Evolutionary conservation across 2,113 vertebrate species (phyloP), one percentile per base, ranked within the genome.

Genomic region (Clarias gariepinus): DNA sequence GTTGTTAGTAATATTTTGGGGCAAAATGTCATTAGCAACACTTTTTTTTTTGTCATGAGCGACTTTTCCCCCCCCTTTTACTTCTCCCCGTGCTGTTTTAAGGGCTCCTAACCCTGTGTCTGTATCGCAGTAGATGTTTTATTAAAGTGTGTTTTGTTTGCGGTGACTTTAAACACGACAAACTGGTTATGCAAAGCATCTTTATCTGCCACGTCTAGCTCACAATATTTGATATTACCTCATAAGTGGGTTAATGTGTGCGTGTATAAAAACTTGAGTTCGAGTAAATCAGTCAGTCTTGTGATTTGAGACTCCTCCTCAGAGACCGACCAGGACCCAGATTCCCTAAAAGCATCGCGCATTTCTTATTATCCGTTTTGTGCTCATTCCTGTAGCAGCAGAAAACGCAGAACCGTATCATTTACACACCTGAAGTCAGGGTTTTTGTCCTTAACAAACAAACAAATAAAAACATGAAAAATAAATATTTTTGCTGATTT

Each of bases 101-200:
- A 47, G 47, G 6, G 12, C 60, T 8, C 23, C 1, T 23, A 64
- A 64, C 60, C 2, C 61, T 9, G 23, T 63, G 64, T 28, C 11
- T 66, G 64, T 28, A 64, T 47, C 7, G 47, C 47, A 47, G 47
- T n/a, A 64, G 64, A 30, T 30, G 7, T 30, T 68, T 68, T 33
- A 68, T 5, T 66, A 4, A 28, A 30, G 12, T 28, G 28, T 30
- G 25, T 68, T 68, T 55, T 30, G 25, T 68, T 68, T 55, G 47
- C 15, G 3, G 25, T 13, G 15, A 78, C 15, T 57, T 28, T 18
- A 33, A 78, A 78, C 76, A 55, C 7, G 76, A 79, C 25, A 19
- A 2, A 79, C 53, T 30, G 76, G 53, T 79, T 79, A 79, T 57
- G 53, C 53, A 79, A 79, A 79, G 52, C 74, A 28, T 53, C 76